Evolutionary conservation across 2,113 vertebrate genomes (phyloP).

Genomic region (Albula glossodonta): DNA sequence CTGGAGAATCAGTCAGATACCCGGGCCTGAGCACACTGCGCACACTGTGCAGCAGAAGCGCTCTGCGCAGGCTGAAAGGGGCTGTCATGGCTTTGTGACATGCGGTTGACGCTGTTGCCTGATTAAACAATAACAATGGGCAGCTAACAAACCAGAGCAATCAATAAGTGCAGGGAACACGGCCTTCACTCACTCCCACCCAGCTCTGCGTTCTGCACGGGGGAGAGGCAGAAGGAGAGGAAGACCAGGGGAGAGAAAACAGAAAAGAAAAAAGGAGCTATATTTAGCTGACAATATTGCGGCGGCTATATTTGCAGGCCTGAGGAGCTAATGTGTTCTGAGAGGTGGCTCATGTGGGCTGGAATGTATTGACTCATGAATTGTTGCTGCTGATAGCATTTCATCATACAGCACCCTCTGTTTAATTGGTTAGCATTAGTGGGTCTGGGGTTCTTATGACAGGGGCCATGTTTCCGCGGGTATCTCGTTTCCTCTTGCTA

Average conservation of each 20-base stretch:
- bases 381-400: conserved; percentile 97
- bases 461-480: conserved; percentile 69
- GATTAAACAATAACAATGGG: conserved; percentile 66
- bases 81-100: conserved; percentile 48
- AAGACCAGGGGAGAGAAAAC: conserved; percentile 15
- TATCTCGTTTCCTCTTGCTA: conserved; percentile 81
- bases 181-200: conserved; percentile 54
- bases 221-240: neutral
- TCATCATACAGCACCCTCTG: conserved; percentile 89
- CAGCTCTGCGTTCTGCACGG: neutral
- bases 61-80: conserved; percentile 19
- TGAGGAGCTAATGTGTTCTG: conserved; percentile 83
- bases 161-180: conserved; percentile 61
- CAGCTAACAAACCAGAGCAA: conserved; percentile 58
- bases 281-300: conserved; percentile 97
- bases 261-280: conserved; percentile 64
- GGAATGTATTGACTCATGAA: conserved; percentile 99
- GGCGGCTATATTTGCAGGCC: conserved; percentile 83
- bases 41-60: neutral
- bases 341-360: conserved; percentile 84
- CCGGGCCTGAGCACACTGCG: neutral
- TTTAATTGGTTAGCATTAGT: conserved; percentile 80
- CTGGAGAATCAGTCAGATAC: neutral
- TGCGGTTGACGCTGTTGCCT: conserved; percentile 42
- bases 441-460: conserved; percentile 69